Evolutionary conservation across 2,113 vertebrate species (phyloP).

Genomic region (Cebidichthys violaceus): DNA sequence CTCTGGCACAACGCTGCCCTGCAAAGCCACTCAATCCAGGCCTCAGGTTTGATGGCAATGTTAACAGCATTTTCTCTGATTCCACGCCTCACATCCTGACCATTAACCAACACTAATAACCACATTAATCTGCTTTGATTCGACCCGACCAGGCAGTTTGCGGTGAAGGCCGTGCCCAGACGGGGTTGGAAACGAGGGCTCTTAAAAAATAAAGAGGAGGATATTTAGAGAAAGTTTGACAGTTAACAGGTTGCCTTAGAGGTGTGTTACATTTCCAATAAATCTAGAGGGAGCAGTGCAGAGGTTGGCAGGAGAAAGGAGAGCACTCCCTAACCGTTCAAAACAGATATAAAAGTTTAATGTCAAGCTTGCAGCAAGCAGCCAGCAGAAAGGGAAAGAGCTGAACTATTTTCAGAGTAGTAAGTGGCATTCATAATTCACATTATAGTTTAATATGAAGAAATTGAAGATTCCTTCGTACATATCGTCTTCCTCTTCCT

Average conservation of each 20-base stretch:
- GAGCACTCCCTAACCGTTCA: conserved; percentile 63
- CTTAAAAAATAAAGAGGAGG: conserved; percentile 21
- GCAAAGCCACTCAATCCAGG: conserved; percentile 50
- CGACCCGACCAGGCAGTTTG: background rate
- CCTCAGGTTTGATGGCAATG: conserved; percentile 47
- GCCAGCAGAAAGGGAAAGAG: conserved; percentile 62
- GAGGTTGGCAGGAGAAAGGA: conserved; percentile 56
- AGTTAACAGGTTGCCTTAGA: conserved; percentile 47
- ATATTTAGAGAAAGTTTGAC: conserved; percentile 31
- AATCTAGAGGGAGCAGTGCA: conserved; percentile 51
- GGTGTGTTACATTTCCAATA: conserved; percentile 56
- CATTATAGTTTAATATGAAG: conserved; percentile 71
- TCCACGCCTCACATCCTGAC: conserved; percentile 34
- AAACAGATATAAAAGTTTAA: conserved; percentile 82
- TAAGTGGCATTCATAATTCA: conserved; percentile 80
- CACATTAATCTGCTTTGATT: conserved; percentile 52
- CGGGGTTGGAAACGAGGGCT: background rate
- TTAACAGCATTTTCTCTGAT: conserved; percentile 47
- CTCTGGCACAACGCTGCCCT: conserved; percentile 40
- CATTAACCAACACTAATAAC: conserved; percentile 53
- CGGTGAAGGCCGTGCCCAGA: background rate
- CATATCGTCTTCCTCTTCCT: conserved; percentile 34
- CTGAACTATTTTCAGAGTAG: conserved; percentile 76
- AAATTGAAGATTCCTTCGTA: conserved; percentile 48
- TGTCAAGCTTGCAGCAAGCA: conserved; percentile 65